phyloP scores from a whole-genome alignment of 2,113 vertebrate species.

The Sceloporus tristichus region DNA sequence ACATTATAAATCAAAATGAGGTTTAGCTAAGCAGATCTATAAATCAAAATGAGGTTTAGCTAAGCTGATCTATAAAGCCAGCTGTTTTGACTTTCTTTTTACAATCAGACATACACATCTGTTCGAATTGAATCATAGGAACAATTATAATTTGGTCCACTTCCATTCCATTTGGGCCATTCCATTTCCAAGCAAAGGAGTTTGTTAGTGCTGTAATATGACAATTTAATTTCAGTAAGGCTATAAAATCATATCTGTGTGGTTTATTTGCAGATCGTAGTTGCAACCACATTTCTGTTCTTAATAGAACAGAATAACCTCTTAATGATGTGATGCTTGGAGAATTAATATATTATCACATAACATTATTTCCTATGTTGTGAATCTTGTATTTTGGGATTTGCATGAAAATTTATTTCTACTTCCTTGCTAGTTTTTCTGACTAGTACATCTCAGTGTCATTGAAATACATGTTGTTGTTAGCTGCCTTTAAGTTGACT shows the following conservation, averaged over 20 bases:
- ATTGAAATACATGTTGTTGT: slow-evolving; percentile 15
- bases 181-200: background rate
- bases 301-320: slow-evolving; percentile 8
- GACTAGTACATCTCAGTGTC: slow-evolving; percentile 24
- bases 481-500: no score
- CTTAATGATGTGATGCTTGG: slow-evolving; percentile 1
- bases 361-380: slow-evolving; percentile 34
- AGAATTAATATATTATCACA: slow-evolving; percentile 16
- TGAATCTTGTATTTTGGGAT: slow-evolving; percentile 1
- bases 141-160: slow-evolving; percentile 29
- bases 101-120: slow-evolving; percentile 19
- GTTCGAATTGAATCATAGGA: slow-evolving; percentile 49
- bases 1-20: slow-evolving; percentile 9
- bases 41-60: slow-evolving; percentile 28
- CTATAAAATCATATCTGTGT: slow-evolving; percentile 15
- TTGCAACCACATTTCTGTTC: slow-evolving; percentile 11
- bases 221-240: slow-evolving; percentile 6
- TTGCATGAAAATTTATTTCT: background rate
- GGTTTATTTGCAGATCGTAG: slow-evolving; percentile 9
- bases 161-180: slow-evolving; percentile 3
- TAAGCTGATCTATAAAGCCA: slow-evolving; percentile 32
- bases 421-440: slow-evolving; percentile 18
- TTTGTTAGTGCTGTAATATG: slow-evolving; percentile 8
- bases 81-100: slow-evolving; percentile 24
- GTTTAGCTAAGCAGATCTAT: slow-evolving; percentile 15